Evolutionary conservation across 1,140 invertebrate species (phyloP), one percentile per base, ranked within the genome.

Genomic region (Aphelenchoides avenae): DNA sequence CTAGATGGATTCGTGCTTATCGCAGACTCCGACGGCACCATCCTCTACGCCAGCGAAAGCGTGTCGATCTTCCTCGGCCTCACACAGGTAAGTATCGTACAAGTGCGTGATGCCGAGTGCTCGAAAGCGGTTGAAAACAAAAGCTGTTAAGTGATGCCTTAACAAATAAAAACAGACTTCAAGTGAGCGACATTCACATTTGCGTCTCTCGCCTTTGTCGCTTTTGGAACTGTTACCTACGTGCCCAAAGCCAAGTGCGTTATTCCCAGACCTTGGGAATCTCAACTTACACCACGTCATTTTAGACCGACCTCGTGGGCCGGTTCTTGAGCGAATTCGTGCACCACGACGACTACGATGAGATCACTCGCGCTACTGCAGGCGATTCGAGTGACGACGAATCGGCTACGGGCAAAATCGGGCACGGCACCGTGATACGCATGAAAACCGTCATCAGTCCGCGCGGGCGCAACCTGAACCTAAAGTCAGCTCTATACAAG

Each of bases 51-150:
- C 44, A 77, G 77, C 7, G 79, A 80, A 37, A 76, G 64, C 54
- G 78, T 80, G 13, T 65, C 68, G 26, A 71, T 78, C 24, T 79
- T 77, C 57, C 67, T 80, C 11, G 79, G 79, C n/a, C 64, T 80
- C 7, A 74, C 77, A 48, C 79, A 80, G 75, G 79, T 79, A 57
- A 66, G 46, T 61, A 15, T n/a, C n/a, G n/a, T n/a, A n/a, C n/a
- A n/a, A n/a, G n/a, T n/a, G n/a, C n/a, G n/a, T n/a, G n/a, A n/a
- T n/a, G n/a, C n/a, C n/a, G n/a, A n/a, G n/a, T n/a, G 26, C 47
- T 44, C n/a, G 15, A 42, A 52, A 42, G 15, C 24, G 11, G 4
- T 3, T n/a, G 37, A 46, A 1, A 46, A 46, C 3, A 20, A 20
- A 39, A 39, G 24, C 1, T 18, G 24, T 18, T 39, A 15, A 20